phyloP scores from a whole-genome alignment of 1,140 invertebrate genomes.

The Temnothorax curvispinosus region DNA sequence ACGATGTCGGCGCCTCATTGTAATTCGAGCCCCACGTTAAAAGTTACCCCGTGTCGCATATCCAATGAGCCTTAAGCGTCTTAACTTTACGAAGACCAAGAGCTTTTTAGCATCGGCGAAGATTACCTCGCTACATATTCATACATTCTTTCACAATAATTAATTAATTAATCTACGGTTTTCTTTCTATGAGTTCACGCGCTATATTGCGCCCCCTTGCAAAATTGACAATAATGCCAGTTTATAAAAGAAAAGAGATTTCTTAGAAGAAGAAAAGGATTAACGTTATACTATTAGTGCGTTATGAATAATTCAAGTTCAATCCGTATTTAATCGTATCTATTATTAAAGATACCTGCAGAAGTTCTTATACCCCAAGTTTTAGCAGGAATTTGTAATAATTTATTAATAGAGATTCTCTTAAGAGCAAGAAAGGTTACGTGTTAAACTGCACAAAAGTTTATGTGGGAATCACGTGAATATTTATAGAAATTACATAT shows the following conservation, averaged over 20 bases:
- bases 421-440: neutral
- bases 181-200: neutral
- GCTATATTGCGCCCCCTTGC: neutral
- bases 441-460: neutral
- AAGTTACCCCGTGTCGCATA: slow-evolving; percentile 54
- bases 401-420: neutral
- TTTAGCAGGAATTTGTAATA: neutral
- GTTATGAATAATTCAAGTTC: slow-evolving; percentile 12
- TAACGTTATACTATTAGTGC: neutral
- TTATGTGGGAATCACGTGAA: neutral
- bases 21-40: slow-evolving; percentile 38
- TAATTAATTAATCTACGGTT: neutral
- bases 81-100: slow-evolving; percentile 18
- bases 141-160: neutral
- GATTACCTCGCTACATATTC: slow-evolving; percentile 16
- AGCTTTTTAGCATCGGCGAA: neutral
- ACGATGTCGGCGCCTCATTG: slow-evolving; percentile 32
- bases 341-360: slow-evolving; percentile 16
- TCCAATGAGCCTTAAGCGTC: slow-evolving; percentile 54
- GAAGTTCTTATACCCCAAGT: neutral
- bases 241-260: neutral
- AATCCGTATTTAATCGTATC: neutral
- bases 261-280: neutral
- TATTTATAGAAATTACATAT: neutral
- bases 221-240: neutral